Evolutionary conservation across 2,888 invertebrate genomes (phyloP).

Genomic region (Stenchaetothrips biformis): DNA sequence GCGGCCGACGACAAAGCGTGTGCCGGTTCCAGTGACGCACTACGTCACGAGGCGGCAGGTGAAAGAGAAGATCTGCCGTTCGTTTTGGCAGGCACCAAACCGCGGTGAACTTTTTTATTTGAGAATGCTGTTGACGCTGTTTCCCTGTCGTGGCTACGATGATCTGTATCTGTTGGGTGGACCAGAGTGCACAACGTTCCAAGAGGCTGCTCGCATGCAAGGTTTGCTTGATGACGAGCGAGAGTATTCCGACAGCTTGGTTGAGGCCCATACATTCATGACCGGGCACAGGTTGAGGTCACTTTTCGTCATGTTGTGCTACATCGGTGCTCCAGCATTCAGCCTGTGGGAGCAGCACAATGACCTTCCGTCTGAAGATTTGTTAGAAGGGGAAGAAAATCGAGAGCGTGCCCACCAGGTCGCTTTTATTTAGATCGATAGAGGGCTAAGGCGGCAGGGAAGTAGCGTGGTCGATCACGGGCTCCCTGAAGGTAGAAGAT

Average conservation of each 20-base stretch:
- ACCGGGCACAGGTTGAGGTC: not conserved
- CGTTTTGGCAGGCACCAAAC: not conserved
- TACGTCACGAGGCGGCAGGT: not conserved
- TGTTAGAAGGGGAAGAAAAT: not conserved
- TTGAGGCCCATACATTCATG: not conserved
- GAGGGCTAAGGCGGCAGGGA: not conserved
- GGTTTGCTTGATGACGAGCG: not conserved
- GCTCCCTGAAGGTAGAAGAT: conserved; percentile 29
- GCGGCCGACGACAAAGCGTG: not conserved
- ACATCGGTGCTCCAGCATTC: not conserved
- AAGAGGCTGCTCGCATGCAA: not conserved
- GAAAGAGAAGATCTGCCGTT: not conserved
- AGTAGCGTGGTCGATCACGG: conserved; percentile 25
- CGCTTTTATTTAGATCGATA: not conserved
- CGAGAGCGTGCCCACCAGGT: not conserved
- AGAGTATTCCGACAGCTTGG: not conserved
- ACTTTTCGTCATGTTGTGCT: not conserved
- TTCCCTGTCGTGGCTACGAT: not conserved
- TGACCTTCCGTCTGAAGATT: not conserved
- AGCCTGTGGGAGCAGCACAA: not conserved
- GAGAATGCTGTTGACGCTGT: not conserved
- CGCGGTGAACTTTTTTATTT: not conserved
- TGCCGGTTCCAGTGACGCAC: not conserved
- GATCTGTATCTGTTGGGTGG: not conserved
- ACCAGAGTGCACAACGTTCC: not conserved